Conservation (phyloP, 1,140 invertebrate genomes). For the Leucophenga varia region DNA sequence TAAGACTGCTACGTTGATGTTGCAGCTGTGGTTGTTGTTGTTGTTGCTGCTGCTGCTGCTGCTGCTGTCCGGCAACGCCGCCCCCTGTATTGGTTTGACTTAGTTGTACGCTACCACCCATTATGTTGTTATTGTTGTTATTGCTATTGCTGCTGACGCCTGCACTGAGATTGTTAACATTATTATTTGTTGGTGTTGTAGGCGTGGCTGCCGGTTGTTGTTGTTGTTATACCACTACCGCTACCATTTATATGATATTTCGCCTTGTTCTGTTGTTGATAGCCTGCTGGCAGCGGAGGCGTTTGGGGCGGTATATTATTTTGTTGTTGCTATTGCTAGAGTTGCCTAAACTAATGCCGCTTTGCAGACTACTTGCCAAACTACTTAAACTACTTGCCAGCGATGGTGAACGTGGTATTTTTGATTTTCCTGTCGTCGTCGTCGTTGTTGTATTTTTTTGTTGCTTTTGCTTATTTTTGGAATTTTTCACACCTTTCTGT, state of each 20-base stretch:
- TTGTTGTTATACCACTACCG: conserved; percentile 2
- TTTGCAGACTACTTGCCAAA: conserved; percentile 38
- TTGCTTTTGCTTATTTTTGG: conserved; percentile 46
- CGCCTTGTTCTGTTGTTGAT: conserved; percentile 35
- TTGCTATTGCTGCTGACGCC: conserved; percentile 18
- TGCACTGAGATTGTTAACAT: too few relatives aligned
- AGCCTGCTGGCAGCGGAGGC: conserved; percentile 42
- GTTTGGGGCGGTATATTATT: conserved; percentile 46
- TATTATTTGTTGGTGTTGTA: conserved; percentile 8
- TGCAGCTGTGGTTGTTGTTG: too few relatives aligned
- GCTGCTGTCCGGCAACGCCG: not conserved
- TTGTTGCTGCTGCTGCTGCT: not conserved
- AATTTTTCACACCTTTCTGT: conserved; percentile 48
- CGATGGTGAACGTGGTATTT: conserved; percentile 50
- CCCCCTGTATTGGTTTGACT: not conserved
- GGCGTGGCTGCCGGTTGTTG: conserved; percentile 16
- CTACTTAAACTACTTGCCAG: conserved; percentile 43
- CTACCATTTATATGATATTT: conserved; percentile 45
- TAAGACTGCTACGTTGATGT: conserved; percentile 16
- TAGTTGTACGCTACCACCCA: conserved; percentile 9
- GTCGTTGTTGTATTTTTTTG: too few relatives aligned
- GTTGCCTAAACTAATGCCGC: conserved; percentile 11
- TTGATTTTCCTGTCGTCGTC: conserved; percentile 44
- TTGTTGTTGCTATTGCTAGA: conserved; percentile 25
- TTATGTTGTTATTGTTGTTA: conserved; percentile 25